Evolutionary conservation across 2,113 vertebrate species (phyloP), one percentile per base, ranked within the genome.

Genomic region (Rhinichthys klamathensis): DNA sequence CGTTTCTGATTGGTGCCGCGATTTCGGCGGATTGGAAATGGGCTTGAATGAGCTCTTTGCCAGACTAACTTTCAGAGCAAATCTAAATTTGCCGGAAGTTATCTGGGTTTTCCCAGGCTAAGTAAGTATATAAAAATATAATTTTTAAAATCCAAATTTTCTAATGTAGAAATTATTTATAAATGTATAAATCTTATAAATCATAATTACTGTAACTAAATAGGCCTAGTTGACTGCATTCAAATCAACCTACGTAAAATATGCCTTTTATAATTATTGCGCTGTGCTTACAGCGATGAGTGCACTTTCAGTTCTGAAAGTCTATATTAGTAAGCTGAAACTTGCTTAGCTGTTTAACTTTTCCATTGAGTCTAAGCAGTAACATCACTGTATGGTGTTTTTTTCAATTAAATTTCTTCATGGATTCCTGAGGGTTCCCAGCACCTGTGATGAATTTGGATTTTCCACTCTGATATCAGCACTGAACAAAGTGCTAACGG

Each of bases 381-480:
- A 6, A 54, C 30, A 54, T 82, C 61, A 32, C 80, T 82, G 25
- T 23, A 23, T 85, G 44, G 72, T 63, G 69, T 69, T 84, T 88
- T 41, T 78, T 41, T 74, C 44, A 56, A 88, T 88, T 84, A 88
- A 77, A 81, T 89, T 73, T 88, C 83, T 83, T 32, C 56, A 44
- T 38, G 25, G 60, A 81, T 82, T 83, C 38, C 72, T 87, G 27
- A 13, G 76, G 73, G 35, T 77, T 77, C 82, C 51, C 56, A 54
- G 81, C 63, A 70, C 38, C 63, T 35, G 74, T 84, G 78, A 76
- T 85, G 76, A 84, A 81, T 77, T 83, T 72, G 73, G 85, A 87
- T 87, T 83, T 73, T 60, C 85, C 49, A 32, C 73, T 86, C 46
- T 86, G 46, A 72, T 72, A 72, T 72, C 65, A 79, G 80, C 69